phyloP scores from a whole-genome alignment of 1,140 invertebrate genomes.

The Bombus confusus region DNA sequence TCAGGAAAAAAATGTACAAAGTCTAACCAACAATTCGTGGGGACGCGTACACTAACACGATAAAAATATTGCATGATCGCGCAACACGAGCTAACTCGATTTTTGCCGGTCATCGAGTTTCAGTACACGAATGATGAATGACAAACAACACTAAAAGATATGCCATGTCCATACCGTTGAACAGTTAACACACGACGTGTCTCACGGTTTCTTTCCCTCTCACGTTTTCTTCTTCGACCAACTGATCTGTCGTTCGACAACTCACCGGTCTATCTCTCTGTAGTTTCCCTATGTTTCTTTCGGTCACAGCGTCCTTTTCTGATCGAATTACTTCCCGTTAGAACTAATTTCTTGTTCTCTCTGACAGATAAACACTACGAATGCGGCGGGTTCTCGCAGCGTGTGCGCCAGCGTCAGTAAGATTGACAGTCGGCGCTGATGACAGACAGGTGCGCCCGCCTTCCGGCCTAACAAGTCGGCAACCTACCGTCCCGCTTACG shows the following conservation, averaged over 20 bases:
- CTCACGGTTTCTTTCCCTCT: slow-evolving; percentile 36
- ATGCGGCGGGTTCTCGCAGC: slow-evolving; percentile 52
- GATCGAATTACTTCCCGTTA: slow-evolving; percentile 9
- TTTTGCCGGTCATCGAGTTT: slow-evolving; percentile 15
- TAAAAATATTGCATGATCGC: slow-evolving; percentile 6
- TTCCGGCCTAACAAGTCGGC: slow-evolving; percentile 54
- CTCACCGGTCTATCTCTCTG: slow-evolving; percentile 40
- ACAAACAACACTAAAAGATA: slow-evolving; percentile 18
- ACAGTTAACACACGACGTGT: slow-evolving; percentile 33
- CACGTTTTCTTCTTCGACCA: slow-evolving; percentile 37
- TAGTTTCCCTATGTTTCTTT: slow-evolving; percentile 18
- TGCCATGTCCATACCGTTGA: slow-evolving; percentile 18
- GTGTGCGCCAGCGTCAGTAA: slow-evolving; percentile 65
- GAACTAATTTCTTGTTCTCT: slow-evolving; percentile 28
- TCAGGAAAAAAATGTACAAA: neutral
- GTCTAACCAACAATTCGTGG: neutral
- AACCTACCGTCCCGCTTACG: slow-evolving; percentile 47
- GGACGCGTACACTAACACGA: slow-evolving; percentile 23
- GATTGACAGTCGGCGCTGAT: slow-evolving; percentile 70
- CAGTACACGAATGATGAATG: neutral
- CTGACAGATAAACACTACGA: slow-evolving; percentile 64
- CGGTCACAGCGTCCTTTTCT: slow-evolving; percentile 14
- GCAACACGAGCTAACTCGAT: neutral
- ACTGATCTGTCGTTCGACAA: slow-evolving; percentile 39
- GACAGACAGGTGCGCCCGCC: slow-evolving; percentile 71